A percentile compares a stretch with the other conserved stretches of the same genome.
phyloP scores from a whole-genome alignment of 92 coral and sea anemone genomes.

The Epizoanthus fatuus region DNA sequence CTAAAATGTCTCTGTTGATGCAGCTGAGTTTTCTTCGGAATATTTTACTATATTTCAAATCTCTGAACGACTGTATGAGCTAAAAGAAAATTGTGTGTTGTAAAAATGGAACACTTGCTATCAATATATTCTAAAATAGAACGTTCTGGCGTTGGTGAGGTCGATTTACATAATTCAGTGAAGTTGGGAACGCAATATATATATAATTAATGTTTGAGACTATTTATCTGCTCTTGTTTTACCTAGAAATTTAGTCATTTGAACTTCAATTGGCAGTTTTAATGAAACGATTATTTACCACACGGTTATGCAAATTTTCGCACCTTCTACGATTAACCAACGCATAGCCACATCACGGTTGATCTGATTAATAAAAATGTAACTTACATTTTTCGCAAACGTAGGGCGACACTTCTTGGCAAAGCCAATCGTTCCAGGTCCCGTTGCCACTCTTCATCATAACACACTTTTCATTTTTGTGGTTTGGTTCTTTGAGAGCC shows the following conservation, averaged over 20 bases:
- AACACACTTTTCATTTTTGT: not conserved
- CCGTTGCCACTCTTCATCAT: not conserved
- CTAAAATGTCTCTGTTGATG: too few species aligned
- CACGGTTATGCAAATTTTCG: not conserved
- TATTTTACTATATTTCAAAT: too few species aligned
- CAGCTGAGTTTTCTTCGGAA: too few species aligned
- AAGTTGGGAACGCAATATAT: too few species aligned
- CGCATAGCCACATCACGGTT: not conserved
- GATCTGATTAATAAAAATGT: not conserved
- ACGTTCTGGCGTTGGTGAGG: too few species aligned
- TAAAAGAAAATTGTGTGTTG: too few species aligned
- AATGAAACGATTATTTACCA: not conserved
- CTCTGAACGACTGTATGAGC: too few species aligned
- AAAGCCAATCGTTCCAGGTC: not conserved
- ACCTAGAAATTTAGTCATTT: not conserved
- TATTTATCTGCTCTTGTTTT: not conserved
- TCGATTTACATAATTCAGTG: too few species aligned
- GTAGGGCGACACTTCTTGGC: not conserved
- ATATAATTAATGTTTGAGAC: not conserved
- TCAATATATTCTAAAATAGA: too few species aligned
- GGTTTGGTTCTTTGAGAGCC: not conserved
- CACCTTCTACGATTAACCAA: not conserved
- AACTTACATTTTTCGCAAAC: too few species aligned
- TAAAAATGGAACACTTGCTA: too few species aligned
- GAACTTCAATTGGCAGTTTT: not conserved